These are phyloP conservation scores for Anthopleura xanthogrammica DNA, from an alignment of 92 coral and sea anemone species.

Conservation along the genomic window DNA sequence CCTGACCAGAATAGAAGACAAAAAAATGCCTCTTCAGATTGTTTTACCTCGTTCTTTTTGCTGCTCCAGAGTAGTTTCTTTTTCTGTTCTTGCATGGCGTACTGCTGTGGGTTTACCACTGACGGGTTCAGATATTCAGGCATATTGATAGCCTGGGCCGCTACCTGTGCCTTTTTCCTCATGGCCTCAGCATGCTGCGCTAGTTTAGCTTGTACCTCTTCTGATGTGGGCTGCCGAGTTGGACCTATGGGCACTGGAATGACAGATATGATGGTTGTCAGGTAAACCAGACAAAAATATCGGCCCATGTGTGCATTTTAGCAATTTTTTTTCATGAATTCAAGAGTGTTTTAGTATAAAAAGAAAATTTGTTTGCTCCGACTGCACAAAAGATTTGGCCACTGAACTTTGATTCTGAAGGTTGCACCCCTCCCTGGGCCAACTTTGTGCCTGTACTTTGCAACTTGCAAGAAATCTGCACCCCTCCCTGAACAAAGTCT, in stretches of 20 bases:
- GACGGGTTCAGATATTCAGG: slow-evolving; percentile 95
- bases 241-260: slow-evolving; percentile 31
- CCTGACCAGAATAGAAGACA: too few relatives aligned
- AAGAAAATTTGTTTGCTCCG: too few relatives aligned
- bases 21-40: too few relatives aligned
- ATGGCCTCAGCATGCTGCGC: slow-evolving; percentile 89
- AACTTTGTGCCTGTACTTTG: too few relatives aligned
- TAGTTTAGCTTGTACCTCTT: slow-evolving; percentile 88
- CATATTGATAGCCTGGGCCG: slow-evolving; percentile 80
- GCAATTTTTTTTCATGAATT: not conserved
- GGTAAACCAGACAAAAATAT: not conserved
- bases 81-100: slow-evolving; percentile 89
- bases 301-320: not conserved
- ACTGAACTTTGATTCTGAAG: too few relatives aligned
- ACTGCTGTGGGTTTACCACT: slow-evolving; percentile 96
- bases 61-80: slow-evolving; percentile 93
- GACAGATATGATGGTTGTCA: not conserved
- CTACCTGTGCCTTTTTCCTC: slow-evolving; percentile 82
- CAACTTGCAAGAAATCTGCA: too few relatives aligned
- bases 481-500: too few relatives aligned
- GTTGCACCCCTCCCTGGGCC: too few relatives aligned
- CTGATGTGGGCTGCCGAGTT: slow-evolving; percentile 73
- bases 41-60: slow-evolving; percentile 73
- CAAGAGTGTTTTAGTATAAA: too few relatives aligned
- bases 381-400: too few relatives aligned